Base-by-base conservation (phyloP, 2,888 invertebrate genomes). In the Apotomis turbidana region DNA sequence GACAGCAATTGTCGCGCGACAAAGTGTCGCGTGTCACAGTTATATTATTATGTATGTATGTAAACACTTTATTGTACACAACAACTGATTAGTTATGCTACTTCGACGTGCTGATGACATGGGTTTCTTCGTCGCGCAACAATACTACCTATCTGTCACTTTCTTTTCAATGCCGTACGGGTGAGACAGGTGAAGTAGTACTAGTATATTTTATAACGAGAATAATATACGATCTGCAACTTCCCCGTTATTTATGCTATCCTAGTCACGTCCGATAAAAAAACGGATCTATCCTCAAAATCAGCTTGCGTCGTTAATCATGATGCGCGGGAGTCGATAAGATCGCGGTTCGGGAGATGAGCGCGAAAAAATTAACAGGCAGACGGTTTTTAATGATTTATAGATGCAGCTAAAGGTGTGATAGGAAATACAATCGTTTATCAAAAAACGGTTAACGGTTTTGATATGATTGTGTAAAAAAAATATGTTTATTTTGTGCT, bases 321-420 rank as follows among this genome's bases (percentile, higher is more conserved):
- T 82, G 79, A 76, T 75, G 76, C 78, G 77, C 78, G 76, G 76
- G 68, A 74, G 38, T 44, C 73, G 84, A 84, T 85, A 81, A 80
- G 60, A 83, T 83, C 82, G n/a, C 55, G 58, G 54, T 46, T 54
- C 54, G 10, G 59, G 38, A 66, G 78, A 78, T 77, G 74, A 78
- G 79, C 83, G 79, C 77, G 84, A 85, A 85, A 83, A 84, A 83
- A 82, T 82, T 80, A 78, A 83, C 77, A 81, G 83, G 79, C 80
- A 79, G 72, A 75, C 77, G 74, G 75, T 77, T 76, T 76, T 38
- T 70, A 38, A 73, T 76, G 77, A 76, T 76, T 76, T 78, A 76
- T 76, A 57, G 73, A 60, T 51, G 52, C 49, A 58, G 54, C 68
- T 38, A 46, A 71, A 71, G 71, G 71, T 71, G 71, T 67, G 59